These are phyloP conservation scores for Acropora tenuis DNA, from an alignment of 64 coral and sea anemone genomes.

Conservation along the genomic window DNA sequence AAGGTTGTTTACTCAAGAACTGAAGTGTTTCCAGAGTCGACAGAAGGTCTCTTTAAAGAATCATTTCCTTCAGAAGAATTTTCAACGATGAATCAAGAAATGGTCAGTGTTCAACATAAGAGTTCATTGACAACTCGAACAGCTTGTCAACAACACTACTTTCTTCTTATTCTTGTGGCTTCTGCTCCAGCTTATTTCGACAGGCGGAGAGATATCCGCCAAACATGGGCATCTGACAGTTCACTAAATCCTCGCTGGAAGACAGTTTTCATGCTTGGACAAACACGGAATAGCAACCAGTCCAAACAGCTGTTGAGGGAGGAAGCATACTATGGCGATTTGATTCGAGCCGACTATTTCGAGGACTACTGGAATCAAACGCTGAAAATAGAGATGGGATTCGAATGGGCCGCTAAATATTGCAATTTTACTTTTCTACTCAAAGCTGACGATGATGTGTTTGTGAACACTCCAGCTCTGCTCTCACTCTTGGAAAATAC, in stretches of 20 bases:
- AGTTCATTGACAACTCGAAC: neutral
- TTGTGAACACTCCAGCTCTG: constrained; percentile 50
- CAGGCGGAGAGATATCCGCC: constrained; percentile 51
- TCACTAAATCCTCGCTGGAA: constrained; percentile 44
- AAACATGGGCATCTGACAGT: constrained; percentile 70
- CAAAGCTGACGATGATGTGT: constrained; percentile 76
- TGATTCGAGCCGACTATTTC: constrained; percentile 47
- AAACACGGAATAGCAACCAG: constrained; percentile 36
- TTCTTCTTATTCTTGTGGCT: constrained; percentile 72
- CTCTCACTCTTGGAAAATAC: constrained; percentile 10
- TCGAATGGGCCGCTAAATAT: constrained; percentile 67
- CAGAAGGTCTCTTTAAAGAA: neutral
- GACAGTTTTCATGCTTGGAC: constrained; percentile 61
- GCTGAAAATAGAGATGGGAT: constrained; percentile 61
- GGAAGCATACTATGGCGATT: constrained; percentile 58
- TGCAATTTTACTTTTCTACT: constrained; percentile 74
- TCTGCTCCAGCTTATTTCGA: constrained; percentile 48
- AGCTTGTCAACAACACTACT: constrained; percentile 11
- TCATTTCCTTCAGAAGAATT: neutral
- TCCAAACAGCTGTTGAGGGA: constrained; percentile 28
- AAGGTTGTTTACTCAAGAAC: neutral
- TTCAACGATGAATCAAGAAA: neutral
- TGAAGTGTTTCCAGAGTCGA: neutral
- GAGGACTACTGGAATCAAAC: constrained; percentile 62
- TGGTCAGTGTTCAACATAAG: neutral